Evolutionary conservation across 2,113 vertebrate genomes (phyloP).

Genomic region (Aspidoscelis tigris): DNA sequence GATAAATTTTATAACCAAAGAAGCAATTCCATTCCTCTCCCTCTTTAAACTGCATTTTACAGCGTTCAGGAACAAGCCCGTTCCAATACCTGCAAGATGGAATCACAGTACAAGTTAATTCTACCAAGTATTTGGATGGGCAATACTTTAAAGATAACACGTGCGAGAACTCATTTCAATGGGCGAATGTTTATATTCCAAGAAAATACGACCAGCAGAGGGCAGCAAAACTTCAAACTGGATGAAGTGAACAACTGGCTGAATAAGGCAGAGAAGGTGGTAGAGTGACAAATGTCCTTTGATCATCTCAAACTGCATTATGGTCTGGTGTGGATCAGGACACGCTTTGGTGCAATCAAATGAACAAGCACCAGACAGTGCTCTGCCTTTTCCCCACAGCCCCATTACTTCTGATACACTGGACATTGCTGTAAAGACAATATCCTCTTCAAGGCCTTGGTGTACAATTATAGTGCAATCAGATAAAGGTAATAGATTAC

Average conservation of each 20-base stretch:
- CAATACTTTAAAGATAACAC: not conserved
- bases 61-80: constrained; percentile 90
- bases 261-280: too few species aligned
- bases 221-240: constrained; percentile 10
- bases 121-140: not conserved
- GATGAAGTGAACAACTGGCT: not conserved
- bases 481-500: not conserved
- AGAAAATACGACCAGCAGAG: constrained; percentile 14
- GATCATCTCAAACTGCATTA: not conserved
- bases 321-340: not conserved
- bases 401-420: too few species aligned
- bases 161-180: not conserved
- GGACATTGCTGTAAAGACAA: not conserved
- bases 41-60: constrained; percentile 85
- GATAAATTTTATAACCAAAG: constrained; percentile 97
- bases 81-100: constrained; percentile 90
- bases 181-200: not conserved
- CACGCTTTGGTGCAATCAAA: too few species aligned
- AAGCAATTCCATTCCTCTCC: constrained; percentile 99
- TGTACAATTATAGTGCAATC: not conserved
- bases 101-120: not conserved
- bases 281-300: too few species aligned
- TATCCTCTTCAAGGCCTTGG: not conserved
- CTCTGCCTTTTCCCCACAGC: too few species aligned
- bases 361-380: too few species aligned